These are phyloP conservation scores for Dicranocentrus wangi DNA, from an alignment of 2,888 invertebrate genomes.

Conservation along the genomic window DNA sequence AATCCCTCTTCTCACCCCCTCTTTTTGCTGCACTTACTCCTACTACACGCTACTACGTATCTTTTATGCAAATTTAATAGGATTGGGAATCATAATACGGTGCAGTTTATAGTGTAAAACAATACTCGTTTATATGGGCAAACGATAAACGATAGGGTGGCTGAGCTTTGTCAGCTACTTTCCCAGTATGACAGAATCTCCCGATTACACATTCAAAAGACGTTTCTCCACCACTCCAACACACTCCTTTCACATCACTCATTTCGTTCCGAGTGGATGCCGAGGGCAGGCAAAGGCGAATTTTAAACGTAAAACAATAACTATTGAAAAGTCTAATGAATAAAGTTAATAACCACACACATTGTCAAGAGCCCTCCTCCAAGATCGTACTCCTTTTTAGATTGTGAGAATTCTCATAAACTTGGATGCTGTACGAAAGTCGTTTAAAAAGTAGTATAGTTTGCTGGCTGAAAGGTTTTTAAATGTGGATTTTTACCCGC, in stretches of 20 bases:
- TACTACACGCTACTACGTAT: constrained; percentile 26
- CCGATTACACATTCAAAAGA: constrained; percentile 37
- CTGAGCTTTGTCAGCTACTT: constrained; percentile 16
- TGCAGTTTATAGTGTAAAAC: constrained; percentile 44
- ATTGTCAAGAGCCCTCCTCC: no score
- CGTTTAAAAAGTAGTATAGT: no score
- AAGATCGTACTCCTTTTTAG: no score
- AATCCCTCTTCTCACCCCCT: not conserved
- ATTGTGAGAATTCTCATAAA: no score
- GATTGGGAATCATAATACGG: constrained; percentile 46
- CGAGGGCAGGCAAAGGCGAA: not conserved
- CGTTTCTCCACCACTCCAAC: constrained; percentile 24
- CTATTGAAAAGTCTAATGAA: constrained; percentile 35
- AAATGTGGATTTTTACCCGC: no score
- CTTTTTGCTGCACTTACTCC: not conserved
- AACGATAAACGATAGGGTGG: not conserved
- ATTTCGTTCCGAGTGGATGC: constrained; percentile 31
- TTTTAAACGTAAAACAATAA: constrained; percentile 36
- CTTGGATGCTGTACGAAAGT: no score
- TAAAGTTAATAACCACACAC: constrained; percentile 28
- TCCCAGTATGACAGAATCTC: not conserved
- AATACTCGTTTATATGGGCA: constrained; percentile 30
- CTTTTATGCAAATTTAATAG: constrained; percentile 55
- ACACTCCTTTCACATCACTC: constrained; percentile 24
- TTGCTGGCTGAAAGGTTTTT: no score